phyloP scores from a whole-genome alignment of 2,113 vertebrate genomes.

The Amazona vittata region DNA sequence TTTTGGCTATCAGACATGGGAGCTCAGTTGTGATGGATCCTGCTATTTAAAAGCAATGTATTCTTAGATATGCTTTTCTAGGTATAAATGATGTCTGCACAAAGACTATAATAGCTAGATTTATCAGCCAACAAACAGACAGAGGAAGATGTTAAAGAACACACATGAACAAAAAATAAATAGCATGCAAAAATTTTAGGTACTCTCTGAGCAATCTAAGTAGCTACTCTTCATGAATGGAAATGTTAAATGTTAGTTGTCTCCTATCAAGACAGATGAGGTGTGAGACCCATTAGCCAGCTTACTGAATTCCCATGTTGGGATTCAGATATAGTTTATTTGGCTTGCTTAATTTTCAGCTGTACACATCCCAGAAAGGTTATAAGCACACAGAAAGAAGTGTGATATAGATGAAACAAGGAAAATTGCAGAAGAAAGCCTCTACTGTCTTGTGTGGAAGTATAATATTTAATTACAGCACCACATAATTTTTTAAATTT shows the following conservation, averaged over 20 bases:
- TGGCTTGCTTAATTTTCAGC: slow-evolving; percentile 38
- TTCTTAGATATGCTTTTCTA: slow-evolving; percentile 76
- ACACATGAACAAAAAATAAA: slow-evolving; percentile 70
- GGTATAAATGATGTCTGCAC: slow-evolving; percentile 72
- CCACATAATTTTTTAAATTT: not conserved
- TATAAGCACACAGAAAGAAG: not conserved
- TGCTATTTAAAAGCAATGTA: slow-evolving; percentile 74
- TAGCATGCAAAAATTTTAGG: slow-evolving; percentile 47
- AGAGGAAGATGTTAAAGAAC: slow-evolving; percentile 64
- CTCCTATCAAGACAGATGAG: slow-evolving; percentile 17
- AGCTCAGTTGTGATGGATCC: slow-evolving; percentile 79
- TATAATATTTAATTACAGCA: not conserved
- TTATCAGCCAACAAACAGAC: slow-evolving; percentile 57
- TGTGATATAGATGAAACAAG: not conserved
- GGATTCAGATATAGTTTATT: slow-evolving; percentile 25
- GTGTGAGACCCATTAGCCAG: slow-evolving; percentile 26
- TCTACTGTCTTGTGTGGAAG: not conserved
- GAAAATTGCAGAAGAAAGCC: not conserved
- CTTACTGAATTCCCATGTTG: slow-evolving; percentile 22
- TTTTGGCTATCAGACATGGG: slow-evolving; percentile 76
- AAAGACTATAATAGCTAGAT: slow-evolving; percentile 59
- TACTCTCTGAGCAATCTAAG: slow-evolving; percentile 55
- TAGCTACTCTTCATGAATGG: slow-evolving; percentile 29
- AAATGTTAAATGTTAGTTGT: slow-evolving; percentile 34
- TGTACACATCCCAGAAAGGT: not conserved